These are phyloP conservation scores for Lagria hirta DNA, from an alignment of 2,888 invertebrate species.

Conservation along the genomic window DNA sequence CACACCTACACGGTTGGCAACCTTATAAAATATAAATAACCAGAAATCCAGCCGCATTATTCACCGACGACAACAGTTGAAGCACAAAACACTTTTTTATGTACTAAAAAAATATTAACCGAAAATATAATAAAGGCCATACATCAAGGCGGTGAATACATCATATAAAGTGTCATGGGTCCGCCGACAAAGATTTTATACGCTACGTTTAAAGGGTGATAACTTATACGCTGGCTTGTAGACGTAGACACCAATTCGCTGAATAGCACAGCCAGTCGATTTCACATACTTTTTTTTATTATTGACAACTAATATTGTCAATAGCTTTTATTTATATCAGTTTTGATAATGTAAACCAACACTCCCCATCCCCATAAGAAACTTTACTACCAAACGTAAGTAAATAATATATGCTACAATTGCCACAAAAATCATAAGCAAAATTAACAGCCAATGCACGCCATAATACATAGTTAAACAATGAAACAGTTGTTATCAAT, in stretches of 20 bases:
- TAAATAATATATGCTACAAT: no score
- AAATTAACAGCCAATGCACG: no score
- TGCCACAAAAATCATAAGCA: no score
- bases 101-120: constrained; percentile 32
- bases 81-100: constrained; percentile 39
- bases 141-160: constrained; percentile 34
- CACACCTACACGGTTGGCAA: constrained; percentile 39
- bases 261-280: constrained; percentile 25
- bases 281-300: not conserved
- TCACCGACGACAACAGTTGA: constrained; percentile 38
- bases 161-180: constrained; percentile 34
- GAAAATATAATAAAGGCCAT: constrained; percentile 34
- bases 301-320: no score
- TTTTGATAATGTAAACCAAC: no score
- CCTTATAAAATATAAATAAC: constrained; percentile 40
- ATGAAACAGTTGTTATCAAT: no score
- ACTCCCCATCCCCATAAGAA: no score
- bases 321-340: no score
- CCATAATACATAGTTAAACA: no score
- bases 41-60: constrained; percentile 39
- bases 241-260: constrained; percentile 24
- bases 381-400: no score
- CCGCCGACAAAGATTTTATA: constrained; percentile 32
- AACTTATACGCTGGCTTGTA: constrained; percentile 30
- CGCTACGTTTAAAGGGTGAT: constrained; percentile 31